A percentile compares a stretch with the other conserved stretches of the same genome.
Evolutionary conservation across 2,888 invertebrate genomes (phyloP).

Genomic region (Eulithis testata): DNA sequence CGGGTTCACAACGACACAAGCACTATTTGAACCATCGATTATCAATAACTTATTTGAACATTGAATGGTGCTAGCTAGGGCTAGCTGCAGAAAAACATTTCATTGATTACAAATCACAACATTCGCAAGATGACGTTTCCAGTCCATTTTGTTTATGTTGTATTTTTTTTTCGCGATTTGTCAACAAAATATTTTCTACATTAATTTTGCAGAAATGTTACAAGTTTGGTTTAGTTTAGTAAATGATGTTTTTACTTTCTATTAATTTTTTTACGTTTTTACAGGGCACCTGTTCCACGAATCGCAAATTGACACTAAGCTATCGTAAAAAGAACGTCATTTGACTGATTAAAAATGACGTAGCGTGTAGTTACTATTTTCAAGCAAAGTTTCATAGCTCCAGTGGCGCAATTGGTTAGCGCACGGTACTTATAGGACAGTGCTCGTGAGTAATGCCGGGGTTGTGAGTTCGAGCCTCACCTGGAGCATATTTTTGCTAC

Average conservation of each 20-base stretch:
- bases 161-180: conserved; percentile 37
- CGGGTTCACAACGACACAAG: conserved; percentile 43
- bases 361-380: conserved; percentile 57
- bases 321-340: conserved; percentile 62
- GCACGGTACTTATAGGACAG: conserved; percentile 99
- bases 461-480: conserved; percentile 99
- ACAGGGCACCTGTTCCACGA: conserved; percentile 22
- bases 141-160: conserved; percentile 66
- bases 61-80: conserved; percentile 42
- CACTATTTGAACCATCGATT: conserved; percentile 43
- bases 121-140: conserved; percentile 67
- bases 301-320: conserved; percentile 47
- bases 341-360: conserved; percentile 56
- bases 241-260: no score
- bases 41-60: conserved; percentile 11
- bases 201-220: background rate
- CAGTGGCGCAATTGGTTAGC: conserved; percentile 99
- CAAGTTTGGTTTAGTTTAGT: background rate
- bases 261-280: background rate
- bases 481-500: conserved; percentile 91
- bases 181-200: conserved; percentile 15
- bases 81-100: conserved; percentile 48
- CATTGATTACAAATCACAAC: conserved; percentile 58
- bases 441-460: conserved; percentile 98
- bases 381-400: conserved; percentile 84